Conservation (phyloP, 2,113 vertebrate species). For the Lontra canadensis region DNA sequence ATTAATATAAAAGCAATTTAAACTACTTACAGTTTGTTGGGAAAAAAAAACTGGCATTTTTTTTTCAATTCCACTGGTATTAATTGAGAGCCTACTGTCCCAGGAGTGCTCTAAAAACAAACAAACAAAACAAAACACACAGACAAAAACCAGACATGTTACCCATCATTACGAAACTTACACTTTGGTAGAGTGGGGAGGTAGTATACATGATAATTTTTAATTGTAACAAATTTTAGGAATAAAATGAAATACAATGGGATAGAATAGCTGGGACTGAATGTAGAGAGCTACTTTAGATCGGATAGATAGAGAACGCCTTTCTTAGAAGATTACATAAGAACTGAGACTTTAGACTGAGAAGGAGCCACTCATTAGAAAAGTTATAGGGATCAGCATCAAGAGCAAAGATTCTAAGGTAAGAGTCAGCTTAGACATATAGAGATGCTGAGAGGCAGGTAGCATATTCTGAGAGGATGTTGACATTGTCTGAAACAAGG, state of each 20-base stretch:
- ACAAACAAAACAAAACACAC: not conserved
- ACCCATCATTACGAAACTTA: not conserved
- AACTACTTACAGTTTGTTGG: not conserved
- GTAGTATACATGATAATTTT: not conserved
- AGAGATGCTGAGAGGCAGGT: not conserved
- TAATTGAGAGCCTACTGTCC: not conserved
- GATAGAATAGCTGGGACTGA: not conserved
- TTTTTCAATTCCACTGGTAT: not conserved
- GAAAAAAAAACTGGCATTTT: not conserved
- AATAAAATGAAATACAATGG: not conserved
- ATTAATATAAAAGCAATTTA: not conserved
- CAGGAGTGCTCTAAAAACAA: not conserved
- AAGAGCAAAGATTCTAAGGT: not conserved
- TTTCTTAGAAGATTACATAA: not conserved
- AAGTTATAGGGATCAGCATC: not conserved
- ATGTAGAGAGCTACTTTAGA: not conserved
- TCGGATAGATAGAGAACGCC: not conserved
- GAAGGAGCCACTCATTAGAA: not conserved
- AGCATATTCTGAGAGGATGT: not conserved
- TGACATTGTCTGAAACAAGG: not conserved
- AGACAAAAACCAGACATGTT: not conserved
- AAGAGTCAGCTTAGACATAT: not conserved
- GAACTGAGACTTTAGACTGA: not conserved
- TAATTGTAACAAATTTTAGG: not conserved
- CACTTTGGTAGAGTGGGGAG: not conserved